Evolutionary conservation across 2,797 vertebrate species (phyloP).

Genomic region (Synanceia verrucosa): DNA sequence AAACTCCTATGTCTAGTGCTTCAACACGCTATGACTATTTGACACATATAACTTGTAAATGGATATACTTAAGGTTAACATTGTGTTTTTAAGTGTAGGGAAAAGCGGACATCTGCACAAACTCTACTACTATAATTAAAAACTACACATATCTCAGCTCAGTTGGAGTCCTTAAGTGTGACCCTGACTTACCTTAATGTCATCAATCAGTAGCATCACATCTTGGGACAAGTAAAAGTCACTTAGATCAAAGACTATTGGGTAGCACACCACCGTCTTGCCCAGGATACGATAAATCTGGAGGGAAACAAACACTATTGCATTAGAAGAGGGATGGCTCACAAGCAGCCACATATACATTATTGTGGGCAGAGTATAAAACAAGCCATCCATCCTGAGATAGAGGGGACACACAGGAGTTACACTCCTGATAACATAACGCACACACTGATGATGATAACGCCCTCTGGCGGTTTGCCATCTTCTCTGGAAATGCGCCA

Average conservation of each 20-base stretch:
- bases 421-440: constrained; percentile 29
- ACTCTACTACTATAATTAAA: too few relatives aligned
- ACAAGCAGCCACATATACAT: constrained; percentile 58
- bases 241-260: constrained; percentile 98
- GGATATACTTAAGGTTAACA: too few relatives aligned
- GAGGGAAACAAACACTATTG: constrained; percentile 31
- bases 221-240: constrained; percentile 99
- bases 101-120: too few relatives aligned
- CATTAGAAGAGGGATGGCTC: constrained; percentile 72
- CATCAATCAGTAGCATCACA: constrained; percentile 97
- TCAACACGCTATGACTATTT: too few relatives aligned
- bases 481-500: constrained; percentile 66
- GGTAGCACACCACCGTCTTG: constrained; percentile 98
- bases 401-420: constrained; percentile 31
- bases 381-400: constrained; percentile 65
- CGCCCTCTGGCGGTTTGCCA: constrained; percentile 70
- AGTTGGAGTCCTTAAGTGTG: constrained; percentile 2
- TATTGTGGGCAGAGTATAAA: constrained; percentile 66
- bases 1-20: too few relatives aligned
- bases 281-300: constrained; percentile 98
- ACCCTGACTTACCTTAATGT: constrained; percentile 91
- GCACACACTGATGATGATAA: constrained; percentile 61
- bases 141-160: too few relatives aligned
- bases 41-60: too few relatives aligned
- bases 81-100: too few relatives aligned